Evolutionary conservation across 2,888 invertebrate genomes (phyloP).

Genomic region (Epiblema foenella): DNA sequence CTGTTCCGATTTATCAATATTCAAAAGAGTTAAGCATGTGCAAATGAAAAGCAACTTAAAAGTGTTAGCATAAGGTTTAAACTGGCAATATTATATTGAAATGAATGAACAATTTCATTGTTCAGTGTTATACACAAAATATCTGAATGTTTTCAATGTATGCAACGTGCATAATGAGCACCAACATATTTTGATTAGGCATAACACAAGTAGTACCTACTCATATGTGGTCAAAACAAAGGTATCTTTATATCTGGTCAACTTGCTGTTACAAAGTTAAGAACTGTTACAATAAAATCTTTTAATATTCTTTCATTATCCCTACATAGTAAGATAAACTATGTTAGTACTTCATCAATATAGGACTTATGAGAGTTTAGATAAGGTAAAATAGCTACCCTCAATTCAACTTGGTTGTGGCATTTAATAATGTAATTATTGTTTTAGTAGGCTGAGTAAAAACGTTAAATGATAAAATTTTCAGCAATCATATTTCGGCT

Average conservation of each 20-base stretch:
- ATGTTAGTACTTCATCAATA: not conserved
- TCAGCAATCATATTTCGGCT: too few species aligned
- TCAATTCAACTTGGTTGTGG: too few species aligned
- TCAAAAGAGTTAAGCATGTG: not conserved
- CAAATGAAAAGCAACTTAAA: not conserved
- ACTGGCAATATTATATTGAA: not conserved
- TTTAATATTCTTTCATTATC: not conserved
- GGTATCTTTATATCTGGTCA: not conserved
- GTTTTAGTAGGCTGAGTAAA: too few species aligned
- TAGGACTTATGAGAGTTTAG: too few species aligned
- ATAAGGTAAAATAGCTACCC: too few species aligned
- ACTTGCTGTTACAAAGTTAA: not conserved
- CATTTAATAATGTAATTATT: too few species aligned
- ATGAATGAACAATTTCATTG: not conserved
- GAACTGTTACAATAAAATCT: not conserved
- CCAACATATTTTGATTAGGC: not conserved
- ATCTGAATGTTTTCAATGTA: not conserved
- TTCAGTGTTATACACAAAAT: not conserved
- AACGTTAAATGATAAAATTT: too few species aligned
- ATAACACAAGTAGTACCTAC: not conserved
- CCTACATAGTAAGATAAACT: not conserved
- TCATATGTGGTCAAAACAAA: not conserved
- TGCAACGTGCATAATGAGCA: conserved; percentile 4
- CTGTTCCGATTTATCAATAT: not conserved
- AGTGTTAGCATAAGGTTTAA: not conserved